Base-by-base conservation (phyloP, 2,797 vertebrate species). In the Euthynnus affinis region DNA sequence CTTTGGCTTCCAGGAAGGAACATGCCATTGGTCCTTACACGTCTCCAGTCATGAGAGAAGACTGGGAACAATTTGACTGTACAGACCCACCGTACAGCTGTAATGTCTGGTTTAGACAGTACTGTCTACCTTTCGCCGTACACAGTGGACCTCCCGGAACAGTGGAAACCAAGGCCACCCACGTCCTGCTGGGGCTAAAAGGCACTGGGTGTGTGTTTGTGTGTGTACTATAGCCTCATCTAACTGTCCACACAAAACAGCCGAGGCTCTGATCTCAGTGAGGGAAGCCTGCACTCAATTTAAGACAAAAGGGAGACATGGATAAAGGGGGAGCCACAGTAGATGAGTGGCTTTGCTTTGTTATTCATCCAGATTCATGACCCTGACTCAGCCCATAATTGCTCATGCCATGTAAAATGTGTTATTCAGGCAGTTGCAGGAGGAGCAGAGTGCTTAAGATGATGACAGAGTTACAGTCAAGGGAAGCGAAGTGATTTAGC, bases 101-200 rank as follows among this genome's bases (percentile, higher is more conserved):
- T 91, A 91, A 87, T 91, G 93, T 94, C 93, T 94, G 88, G 83
- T 84, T 90, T 82, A 63, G 78, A 83, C 58, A 53, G 76, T 1
- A 17, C 64, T 70, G 88, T 91, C 89, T 92, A 90, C 86, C 78
- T 88, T 83, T 83, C 51, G 49, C 86, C 88, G 82, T 62, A 80
- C 75, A 88, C 82, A 46, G 61, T 71, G 74, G 91, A 93, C 91
- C 93, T 92, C 93, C 92, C 90, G 87, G 90, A 71, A 78, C 51
- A 81, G 76, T 85, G 89, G 88, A 89, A 90, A 91, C 78, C 65
- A 56, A 89, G 90, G 90, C 93, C 93, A 94, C 92, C 90, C 93
- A 93, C 85, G 90, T 85, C 88, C 80, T 87, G 67, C 73, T 72
- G 66, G 57, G 69, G 61, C 80, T 60, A 18, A 67, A 59, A 75